Evolutionary conservation across 2,888 invertebrate genomes (phyloP).

Genomic region (Trachelus tabidus): DNA sequence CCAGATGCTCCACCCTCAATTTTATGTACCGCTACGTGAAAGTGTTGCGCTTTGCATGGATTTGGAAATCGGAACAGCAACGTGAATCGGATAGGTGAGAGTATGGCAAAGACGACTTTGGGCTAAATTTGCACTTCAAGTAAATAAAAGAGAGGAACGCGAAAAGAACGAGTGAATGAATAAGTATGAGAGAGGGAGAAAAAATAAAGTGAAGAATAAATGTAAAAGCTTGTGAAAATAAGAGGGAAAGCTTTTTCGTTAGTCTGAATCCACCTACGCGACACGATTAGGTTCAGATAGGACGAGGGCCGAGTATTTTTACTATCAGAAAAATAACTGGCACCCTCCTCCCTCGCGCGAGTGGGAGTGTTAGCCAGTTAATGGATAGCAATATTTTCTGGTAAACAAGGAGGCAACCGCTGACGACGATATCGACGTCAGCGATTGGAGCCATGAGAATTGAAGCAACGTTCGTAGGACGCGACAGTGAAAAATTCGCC

Average conservation of each 20-base stretch:
- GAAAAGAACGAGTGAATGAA: not conserved
- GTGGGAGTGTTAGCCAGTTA: not conserved
- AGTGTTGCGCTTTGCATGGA: not conserved
- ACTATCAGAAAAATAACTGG: not conserved
- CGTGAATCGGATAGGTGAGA: not conserved
- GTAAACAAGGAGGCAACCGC: not conserved
- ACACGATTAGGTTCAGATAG: not conserved
- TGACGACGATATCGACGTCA: not conserved
- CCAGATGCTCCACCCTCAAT: not conserved
- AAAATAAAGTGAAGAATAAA: not conserved
- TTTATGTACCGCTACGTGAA: not conserved
- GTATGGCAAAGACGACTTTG: not conserved
- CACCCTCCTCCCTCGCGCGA: not conserved
- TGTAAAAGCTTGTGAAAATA: not conserved
- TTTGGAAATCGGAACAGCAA: not conserved
- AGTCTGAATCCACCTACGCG: not conserved
- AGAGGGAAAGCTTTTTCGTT: not conserved
- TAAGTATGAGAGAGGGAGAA: not conserved
- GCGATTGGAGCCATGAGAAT: not conserved
- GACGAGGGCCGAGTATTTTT: not conserved
- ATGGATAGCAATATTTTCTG: conserved; percentile 1
- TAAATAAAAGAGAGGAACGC: not conserved
- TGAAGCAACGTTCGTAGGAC: not conserved
- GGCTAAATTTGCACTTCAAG: not conserved
- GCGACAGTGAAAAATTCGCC: conserved; percentile 1